phyloP scores from a whole-genome alignment of 2,113 vertebrate genomes.

The Erythrocercus mccallii region DNA sequence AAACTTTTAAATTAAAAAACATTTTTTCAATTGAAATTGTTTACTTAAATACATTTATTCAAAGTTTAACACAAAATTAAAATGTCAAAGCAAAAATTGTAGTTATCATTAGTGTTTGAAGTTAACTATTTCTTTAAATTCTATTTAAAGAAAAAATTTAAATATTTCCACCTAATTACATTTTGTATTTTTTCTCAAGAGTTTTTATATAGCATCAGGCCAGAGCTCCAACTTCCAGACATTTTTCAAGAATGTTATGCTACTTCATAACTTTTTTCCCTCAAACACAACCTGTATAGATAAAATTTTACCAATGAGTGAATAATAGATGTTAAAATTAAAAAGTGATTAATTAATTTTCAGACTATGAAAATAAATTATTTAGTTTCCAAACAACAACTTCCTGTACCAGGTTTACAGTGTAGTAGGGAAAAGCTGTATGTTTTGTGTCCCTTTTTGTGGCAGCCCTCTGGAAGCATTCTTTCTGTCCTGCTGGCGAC shows the following conservation, averaged over 20 bases:
- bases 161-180: background rate
- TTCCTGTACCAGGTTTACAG: background rate
- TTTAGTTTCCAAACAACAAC: background rate
- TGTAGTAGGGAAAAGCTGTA: background rate
- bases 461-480: background rate
- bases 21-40: background rate
- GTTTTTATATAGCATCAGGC: background rate
- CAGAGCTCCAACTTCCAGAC: background rate
- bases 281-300: constrained; percentile 1
- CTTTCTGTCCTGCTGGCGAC: background rate
- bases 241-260: background rate
- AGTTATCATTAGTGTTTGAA: background rate
- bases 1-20: background rate
- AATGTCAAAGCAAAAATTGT: background rate
- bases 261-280: constrained; percentile 30
- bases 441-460: background rate
- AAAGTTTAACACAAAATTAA: background rate
- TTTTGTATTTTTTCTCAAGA: background rate
- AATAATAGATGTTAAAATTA: constrained; percentile 28
- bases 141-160: background rate
- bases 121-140: background rate
- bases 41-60: background rate
- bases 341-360: background rate
- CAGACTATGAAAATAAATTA: background rate
- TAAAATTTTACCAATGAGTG: background rate